phyloP scores from a whole-genome alignment of 2,797 vertebrate species.

The Hyperoplus immaculatus region DNA sequence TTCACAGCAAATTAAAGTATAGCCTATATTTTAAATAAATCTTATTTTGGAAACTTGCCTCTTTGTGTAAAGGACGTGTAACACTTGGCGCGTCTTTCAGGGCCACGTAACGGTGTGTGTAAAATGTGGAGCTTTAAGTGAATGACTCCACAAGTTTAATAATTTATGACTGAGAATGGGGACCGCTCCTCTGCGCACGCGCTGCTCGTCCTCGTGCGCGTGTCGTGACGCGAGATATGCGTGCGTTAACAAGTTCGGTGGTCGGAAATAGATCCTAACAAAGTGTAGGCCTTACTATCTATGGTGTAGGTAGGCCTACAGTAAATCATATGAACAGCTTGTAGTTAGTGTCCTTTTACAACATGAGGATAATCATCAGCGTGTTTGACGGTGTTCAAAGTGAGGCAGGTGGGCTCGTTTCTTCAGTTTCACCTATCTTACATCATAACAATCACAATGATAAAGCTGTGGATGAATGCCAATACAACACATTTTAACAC shows the following conservation, averaged over 20 bases:
- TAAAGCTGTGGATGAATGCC: neutral
- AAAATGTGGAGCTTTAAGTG: constrained; percentile 24
- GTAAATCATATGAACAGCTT: neutral
- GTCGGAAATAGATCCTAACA: constrained; percentile 6
- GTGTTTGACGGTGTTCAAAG: neutral
- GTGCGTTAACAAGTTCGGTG: constrained; percentile 57
- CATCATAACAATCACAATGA: constrained; percentile 16
- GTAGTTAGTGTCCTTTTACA: fast-evolving
- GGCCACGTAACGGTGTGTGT: neutral
- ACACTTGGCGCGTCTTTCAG: neutral
- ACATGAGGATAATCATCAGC: neutral
- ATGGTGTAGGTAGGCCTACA: too few relatives aligned
- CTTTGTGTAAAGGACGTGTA: neutral
- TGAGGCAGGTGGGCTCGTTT: constrained; percentile 31
- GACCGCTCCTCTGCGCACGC: constrained; percentile 40
- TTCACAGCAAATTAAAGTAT: too few relatives aligned
- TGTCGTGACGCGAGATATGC: constrained; percentile 32
- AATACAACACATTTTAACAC: neutral
- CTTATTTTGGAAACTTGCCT: neutral
- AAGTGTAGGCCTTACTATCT: neutral
- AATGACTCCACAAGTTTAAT: constrained; percentile 59
- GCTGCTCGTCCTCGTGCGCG: constrained; percentile 46
- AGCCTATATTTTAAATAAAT: neutral
- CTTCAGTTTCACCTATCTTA: constrained; percentile 7
- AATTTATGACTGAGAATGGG: constrained; percentile 35